These are phyloP conservation scores for Bubo scandiacus DNA, from an alignment of 2,113 vertebrate species.

Conservation along the genomic window DNA sequence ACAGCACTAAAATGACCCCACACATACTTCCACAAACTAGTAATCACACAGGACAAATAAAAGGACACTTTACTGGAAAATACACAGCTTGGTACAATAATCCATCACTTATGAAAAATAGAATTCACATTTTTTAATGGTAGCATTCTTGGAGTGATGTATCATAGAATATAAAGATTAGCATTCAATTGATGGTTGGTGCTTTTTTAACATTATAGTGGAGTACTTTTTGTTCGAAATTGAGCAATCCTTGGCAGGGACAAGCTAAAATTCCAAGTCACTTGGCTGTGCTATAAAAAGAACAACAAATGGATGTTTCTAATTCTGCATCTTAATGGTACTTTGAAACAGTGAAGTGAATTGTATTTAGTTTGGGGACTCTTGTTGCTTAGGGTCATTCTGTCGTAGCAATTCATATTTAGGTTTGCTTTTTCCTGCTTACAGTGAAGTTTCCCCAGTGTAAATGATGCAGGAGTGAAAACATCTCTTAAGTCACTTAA, in stretches of 20 bases:
- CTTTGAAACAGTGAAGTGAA: conserved; percentile 28
- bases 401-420: background rate
- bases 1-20: conserved; percentile 84
- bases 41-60: conserved; percentile 82
- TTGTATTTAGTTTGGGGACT: background rate
- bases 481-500: background rate
- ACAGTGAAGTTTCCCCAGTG: background rate
- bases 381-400: background rate
- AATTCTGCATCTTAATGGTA: conserved; percentile 53
- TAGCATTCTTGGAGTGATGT: conserved; percentile 75
- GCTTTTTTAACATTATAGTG: conserved; percentile 66
- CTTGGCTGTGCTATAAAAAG: conserved; percentile 71
- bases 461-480: background rate
- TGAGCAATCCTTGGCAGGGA: conserved; percentile 68
- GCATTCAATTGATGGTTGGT: conserved; percentile 67
- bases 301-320: conserved; percentile 68
- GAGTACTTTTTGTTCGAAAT: conserved; percentile 68
- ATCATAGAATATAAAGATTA: conserved; percentile 78
- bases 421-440: background rate
- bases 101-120: conserved; percentile 82
- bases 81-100: conserved; percentile 77
- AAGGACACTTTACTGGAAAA: conserved; percentile 85
- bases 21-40: conserved; percentile 84
- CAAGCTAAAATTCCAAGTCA: conserved; percentile 68
- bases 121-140: conserved; percentile 77